phyloP scores from a whole-genome alignment of 2,113 vertebrate genomes.

The Lophius piscatorius region DNA sequence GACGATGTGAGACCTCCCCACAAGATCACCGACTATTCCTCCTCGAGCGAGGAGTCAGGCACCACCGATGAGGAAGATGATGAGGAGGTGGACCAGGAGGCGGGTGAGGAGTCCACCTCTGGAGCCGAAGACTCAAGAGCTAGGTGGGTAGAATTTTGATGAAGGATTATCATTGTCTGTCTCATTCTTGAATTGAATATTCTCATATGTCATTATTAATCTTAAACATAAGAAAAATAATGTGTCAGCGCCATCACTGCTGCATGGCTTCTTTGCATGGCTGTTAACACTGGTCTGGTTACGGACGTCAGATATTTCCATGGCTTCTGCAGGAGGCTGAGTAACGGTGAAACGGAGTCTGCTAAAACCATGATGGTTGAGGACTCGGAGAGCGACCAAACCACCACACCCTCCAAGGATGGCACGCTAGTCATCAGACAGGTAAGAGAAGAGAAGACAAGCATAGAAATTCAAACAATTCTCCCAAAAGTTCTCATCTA shows the following conservation, averaged over 20 bases:
- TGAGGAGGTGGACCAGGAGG: constrained; percentile 95
- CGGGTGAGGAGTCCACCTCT: constrained; percentile 91
- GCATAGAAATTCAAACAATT: background rate
- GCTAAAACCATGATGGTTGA: constrained; percentile 97
- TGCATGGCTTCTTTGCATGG: constrained; percentile 45
- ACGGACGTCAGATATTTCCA: constrained; percentile 43
- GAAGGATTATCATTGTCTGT: no score
- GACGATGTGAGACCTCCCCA: constrained; percentile 95
- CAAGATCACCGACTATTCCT: constrained; percentile 97
- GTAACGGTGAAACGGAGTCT: constrained; percentile 95
- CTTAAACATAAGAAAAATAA: no score
- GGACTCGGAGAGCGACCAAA: constrained; percentile 89
- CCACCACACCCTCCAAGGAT: constrained; percentile 94
- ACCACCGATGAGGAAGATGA: constrained; percentile 97
- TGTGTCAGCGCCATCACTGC: no score
- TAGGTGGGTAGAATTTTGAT: constrained; percentile 83
- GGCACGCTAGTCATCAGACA: constrained; percentile 96
- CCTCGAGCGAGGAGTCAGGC: constrained; percentile 96
- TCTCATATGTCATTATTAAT: no score
- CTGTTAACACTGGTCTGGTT: constrained; percentile 56
- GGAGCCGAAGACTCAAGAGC: constrained; percentile 93
- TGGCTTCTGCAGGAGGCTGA: constrained; percentile 85
- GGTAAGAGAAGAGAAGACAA: constrained; percentile 79
- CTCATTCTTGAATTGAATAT: no score
- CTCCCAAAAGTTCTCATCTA: no score